Conservation (phyloP, 2,888 invertebrate species). For the Epistrophe grossulariae region DNA sequence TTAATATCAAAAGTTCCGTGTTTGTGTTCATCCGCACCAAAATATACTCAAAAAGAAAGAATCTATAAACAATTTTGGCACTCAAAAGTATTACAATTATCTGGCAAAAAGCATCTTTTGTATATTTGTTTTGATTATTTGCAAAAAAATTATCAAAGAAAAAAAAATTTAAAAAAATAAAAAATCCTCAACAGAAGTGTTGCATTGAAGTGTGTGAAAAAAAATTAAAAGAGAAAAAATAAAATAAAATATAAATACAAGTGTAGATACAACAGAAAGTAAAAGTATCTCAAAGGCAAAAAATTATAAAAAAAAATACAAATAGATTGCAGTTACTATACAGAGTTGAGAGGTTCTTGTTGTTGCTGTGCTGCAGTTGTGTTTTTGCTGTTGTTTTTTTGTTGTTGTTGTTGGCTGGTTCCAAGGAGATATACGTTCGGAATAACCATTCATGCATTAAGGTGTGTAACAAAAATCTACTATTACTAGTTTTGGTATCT, state of each 20-base stretch:
- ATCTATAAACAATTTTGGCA: conserved; percentile 52
- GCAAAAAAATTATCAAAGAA: conserved; percentile 45
- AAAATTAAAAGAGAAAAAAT: conserved; percentile 20
- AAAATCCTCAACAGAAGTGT: conserved; percentile 55
- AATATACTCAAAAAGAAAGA: conserved; percentile 21
- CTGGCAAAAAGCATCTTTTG: conserved; percentile 37
- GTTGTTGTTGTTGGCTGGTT: conserved; percentile 53
- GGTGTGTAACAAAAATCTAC: conserved; percentile 69
- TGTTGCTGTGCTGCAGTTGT: conserved; percentile 44
- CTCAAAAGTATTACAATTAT: conserved; percentile 19
- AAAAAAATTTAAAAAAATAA: background rate
- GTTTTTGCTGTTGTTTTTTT: conserved; percentile 15
- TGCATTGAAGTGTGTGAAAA: conserved; percentile 64
- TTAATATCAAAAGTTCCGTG: conserved; percentile 25
- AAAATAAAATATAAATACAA: conserved; percentile 17
- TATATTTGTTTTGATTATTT: conserved; percentile 60
- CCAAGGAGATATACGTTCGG: conserved; percentile 74
- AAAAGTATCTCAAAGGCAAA: conserved; percentile 70
- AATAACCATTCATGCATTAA: conserved; percentile 76
- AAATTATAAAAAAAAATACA: conserved; percentile 34
- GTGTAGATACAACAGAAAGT: conserved; percentile 71
- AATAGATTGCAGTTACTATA: conserved; percentile 54
- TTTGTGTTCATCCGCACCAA: conserved; percentile 31
- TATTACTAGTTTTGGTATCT: conserved; percentile 54
- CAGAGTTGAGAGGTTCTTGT: conserved; percentile 66